Evolutionary conservation across 2,888 invertebrate genomes (phyloP).

Genomic region (Cephalotes varians): DNA sequence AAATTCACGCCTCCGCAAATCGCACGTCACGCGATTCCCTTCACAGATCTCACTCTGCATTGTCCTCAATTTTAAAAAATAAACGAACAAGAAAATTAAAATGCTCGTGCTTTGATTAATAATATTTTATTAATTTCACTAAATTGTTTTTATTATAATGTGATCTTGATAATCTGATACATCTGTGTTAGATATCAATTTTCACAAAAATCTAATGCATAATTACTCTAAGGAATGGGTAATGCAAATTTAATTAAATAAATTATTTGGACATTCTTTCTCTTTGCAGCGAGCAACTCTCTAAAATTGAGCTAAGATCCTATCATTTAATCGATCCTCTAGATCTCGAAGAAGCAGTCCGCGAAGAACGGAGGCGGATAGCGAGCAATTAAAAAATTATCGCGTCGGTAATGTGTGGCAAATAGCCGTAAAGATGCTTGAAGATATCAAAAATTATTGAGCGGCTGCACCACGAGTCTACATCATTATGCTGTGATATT

Average conservation of each 20-base stretch:
- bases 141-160: conserved; percentile 7
- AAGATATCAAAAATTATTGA: conserved; percentile 40
- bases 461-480: background rate
- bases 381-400: conserved; percentile 60
- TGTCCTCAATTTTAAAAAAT: conserved; percentile 5
- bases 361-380: background rate
- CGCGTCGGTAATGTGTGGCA: background rate
- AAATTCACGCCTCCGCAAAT: conserved; percentile 75
- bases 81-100: background rate
- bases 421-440: conserved; percentile 22
- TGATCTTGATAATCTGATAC: conserved; percentile 5
- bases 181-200: background rate
- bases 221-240: background rate
- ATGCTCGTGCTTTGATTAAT: background rate
- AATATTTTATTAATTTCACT: background rate
- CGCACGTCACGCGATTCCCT: conserved; percentile 34
- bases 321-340: conserved; percentile 18
- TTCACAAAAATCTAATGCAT: background rate
- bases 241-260: background rate
- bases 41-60: background rate
- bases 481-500: background rate
- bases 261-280: background rate
- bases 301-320: conserved; percentile 21
- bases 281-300: background rate
- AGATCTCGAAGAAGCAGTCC: background rate